Evolutionary conservation across 2,113 vertebrate genomes (phyloP).

Genomic region (Anseranas semipalmata): DNA sequence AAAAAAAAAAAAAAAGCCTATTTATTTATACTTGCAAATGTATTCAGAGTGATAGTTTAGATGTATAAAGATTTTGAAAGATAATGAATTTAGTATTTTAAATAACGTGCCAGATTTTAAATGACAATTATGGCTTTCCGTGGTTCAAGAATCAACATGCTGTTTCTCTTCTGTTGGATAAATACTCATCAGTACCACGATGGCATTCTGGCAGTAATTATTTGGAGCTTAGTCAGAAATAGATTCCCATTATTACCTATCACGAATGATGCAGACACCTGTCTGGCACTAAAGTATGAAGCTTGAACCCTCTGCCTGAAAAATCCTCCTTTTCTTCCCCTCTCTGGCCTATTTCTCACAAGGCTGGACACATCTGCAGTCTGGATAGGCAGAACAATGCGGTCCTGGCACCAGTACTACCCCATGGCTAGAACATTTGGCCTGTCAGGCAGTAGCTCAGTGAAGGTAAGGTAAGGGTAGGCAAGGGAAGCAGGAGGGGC

Average conservation of each 20-base stretch:
- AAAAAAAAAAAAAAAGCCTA: background rate
- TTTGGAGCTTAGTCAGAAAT: slow-evolving; percentile 1
- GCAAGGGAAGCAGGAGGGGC: background rate
- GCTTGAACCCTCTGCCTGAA: background rate
- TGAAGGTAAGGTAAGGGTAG: background rate
- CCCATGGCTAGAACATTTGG: accelerated
- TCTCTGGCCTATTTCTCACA: background rate
- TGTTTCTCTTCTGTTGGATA: slow-evolving; percentile 60
- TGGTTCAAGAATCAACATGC: slow-evolving; percentile 26
- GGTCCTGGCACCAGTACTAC: background rate
- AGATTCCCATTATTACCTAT: background rate
- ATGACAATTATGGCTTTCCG: slow-evolving; percentile 47
- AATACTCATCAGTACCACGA: slow-evolving; percentile 41
- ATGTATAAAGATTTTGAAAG: slow-evolving; percentile 35
- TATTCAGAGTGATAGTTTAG: slow-evolving; percentile 20
- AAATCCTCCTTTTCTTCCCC: accelerated
- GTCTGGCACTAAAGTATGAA: background rate
- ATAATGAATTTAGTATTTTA: slow-evolving; percentile 65
- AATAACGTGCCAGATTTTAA: slow-evolving; percentile 61
- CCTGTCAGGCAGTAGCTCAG: background rate
- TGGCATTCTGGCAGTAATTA: slow-evolving; percentile 48
- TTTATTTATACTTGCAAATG: slow-evolving; percentile 57
- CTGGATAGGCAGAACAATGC: background rate
- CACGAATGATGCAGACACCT: slow-evolving; percentile 5
- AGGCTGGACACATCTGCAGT: background rate